Conservation (phyloP, 1,140 invertebrate genomes). For the Pemphigus obesinymphae region DNA sequence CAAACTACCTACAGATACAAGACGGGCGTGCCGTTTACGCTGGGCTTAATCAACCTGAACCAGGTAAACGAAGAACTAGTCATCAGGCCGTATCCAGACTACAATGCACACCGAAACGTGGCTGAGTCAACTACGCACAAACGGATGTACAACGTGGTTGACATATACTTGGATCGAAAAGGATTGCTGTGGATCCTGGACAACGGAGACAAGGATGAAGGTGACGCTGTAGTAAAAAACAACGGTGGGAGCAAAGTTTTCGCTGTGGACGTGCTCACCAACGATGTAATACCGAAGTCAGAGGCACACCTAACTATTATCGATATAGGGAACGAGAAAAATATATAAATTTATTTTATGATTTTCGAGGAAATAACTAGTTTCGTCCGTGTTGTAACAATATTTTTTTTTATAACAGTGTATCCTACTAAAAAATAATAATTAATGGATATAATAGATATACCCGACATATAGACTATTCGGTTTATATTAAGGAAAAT, state of each 20-base stretch:
- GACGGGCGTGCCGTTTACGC: not conserved
- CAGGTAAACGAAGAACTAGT: not conserved
- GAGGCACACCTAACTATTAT: no score
- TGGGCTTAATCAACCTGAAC: not conserved
- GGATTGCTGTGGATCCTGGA: not conserved
- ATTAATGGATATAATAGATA: no score
- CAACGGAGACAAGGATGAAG: not conserved
- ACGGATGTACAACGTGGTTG: not conserved
- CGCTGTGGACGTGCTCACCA: not conserved
- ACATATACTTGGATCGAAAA: not conserved
- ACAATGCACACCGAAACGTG: not conserved
- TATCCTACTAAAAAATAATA: no score
- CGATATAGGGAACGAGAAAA: no score
- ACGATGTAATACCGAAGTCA: not conserved
- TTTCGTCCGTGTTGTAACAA: no score
- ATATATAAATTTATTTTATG: no score
- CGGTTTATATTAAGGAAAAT: no score
- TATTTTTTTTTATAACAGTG: no score
- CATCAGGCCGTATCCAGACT: not conserved
- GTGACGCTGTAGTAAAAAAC: not conserved
- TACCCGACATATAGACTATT: no score
- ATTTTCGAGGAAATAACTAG: no score
- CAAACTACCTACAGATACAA: no score
- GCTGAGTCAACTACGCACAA: no score
- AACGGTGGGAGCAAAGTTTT: not conserved